A percentile compares a stretch with the other conserved stretches of the same genome.
Conservation (phyloP, 2,888 invertebrate species). For the Plebejus argus region DNA sequence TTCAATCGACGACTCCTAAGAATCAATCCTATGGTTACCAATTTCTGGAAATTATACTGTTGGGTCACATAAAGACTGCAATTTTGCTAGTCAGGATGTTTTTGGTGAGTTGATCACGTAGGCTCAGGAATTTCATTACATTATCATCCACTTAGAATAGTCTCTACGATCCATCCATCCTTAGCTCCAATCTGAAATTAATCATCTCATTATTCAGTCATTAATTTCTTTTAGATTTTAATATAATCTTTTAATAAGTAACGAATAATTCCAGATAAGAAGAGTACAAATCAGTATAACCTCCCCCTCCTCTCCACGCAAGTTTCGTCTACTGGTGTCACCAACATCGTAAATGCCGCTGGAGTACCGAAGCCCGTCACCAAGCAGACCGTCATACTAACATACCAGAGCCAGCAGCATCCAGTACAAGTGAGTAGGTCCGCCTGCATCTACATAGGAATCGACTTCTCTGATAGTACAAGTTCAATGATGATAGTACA, state of each 20-base stretch:
- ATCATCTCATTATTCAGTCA: not conserved
- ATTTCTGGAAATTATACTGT: not conserved
- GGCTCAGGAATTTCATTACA: not conserved
- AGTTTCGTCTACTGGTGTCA: slow-evolving; percentile 60
- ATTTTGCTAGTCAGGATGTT: not conserved
- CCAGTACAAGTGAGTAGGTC: slow-evolving; percentile 52
- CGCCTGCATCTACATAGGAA: no score
- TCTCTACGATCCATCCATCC: not conserved
- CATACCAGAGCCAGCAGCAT: slow-evolving; percentile 71
- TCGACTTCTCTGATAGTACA: no score
- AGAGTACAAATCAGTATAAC: slow-evolving; percentile 61
- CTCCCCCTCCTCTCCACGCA: slow-evolving; percentile 61
- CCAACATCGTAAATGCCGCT: slow-evolving; percentile 61
- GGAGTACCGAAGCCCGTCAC: slow-evolving; percentile 70
- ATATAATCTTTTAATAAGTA: not conserved
- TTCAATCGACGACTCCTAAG: slow-evolving; percentile 36
- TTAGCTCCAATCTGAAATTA: no score
- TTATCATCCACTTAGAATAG: not conserved
- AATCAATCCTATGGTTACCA: not conserved
- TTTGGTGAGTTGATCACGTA: not conserved
- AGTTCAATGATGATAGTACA: no score
- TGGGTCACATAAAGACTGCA: not conserved
- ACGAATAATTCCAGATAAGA: slow-evolving; percentile 60
- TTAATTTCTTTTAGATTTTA: not conserved
- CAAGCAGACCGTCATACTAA: slow-evolving; percentile 75